Evolutionary conservation across 2,797 vertebrate genomes (phyloP).

Genomic region (Acropternis orthonyx): DNA sequence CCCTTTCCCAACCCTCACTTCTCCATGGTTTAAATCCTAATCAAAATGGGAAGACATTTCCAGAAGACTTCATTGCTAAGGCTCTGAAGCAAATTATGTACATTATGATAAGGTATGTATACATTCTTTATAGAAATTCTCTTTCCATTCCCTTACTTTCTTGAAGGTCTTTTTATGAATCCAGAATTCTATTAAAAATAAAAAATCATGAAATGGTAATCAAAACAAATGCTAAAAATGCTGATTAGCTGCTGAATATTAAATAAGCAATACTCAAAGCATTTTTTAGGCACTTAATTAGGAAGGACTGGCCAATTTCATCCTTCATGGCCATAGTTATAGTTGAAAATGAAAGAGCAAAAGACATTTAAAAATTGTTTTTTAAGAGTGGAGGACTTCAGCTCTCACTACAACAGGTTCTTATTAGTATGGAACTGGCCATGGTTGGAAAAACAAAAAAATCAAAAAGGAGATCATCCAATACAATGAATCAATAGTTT

Average conservation of each 20-base stretch:
- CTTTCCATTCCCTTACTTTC: background rate
- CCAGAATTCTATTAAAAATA: background rate
- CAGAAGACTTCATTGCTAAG: background rate
- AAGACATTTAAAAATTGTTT: background rate
- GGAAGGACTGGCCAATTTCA: background rate
- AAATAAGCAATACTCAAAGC: background rate
- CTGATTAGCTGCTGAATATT: background rate
- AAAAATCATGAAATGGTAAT: background rate
- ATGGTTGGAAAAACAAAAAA: background rate
- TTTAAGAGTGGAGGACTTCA: background rate
- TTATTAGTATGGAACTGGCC: background rate
- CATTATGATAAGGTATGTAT: background rate
- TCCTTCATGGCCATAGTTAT: background rate
- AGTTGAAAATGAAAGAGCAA: background rate
- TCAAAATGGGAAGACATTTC: background rate
- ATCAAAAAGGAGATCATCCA: background rate
- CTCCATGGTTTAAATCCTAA: background rate
- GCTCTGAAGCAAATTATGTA: background rate
- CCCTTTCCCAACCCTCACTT: background rate
- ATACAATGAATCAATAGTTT: background rate
- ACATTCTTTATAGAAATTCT: background rate
- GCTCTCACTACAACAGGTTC: background rate
- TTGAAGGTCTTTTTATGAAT: background rate
- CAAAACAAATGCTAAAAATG: background rate
- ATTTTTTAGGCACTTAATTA: background rate